A percentile compares a stretch with the other conserved stretches of the same genome.
phyloP scores from a whole-genome alignment of 92 coral and sea anemone genomes.

The Palythoa heliodiscus region DNA sequence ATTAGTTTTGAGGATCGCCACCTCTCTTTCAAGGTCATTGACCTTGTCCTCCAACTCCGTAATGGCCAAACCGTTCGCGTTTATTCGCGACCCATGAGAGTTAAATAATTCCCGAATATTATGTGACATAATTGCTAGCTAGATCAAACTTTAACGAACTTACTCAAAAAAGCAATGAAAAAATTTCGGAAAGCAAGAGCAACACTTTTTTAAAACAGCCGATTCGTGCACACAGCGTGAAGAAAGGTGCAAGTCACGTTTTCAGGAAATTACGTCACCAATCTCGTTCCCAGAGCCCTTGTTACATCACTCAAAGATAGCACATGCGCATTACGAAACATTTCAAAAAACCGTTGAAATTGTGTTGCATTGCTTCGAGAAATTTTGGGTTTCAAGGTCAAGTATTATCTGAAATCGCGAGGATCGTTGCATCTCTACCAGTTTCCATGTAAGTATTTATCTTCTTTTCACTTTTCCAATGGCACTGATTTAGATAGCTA shows the following conservation, averaged over 20 bases:
- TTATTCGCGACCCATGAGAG: neutral
- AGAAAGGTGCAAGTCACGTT: neutral
- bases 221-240: neutral
- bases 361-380: conserved; percentile 1
- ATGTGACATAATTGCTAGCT: conserved; percentile 4
- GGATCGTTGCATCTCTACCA: conserved; percentile 1
- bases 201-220: conserved; percentile 3
- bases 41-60: neutral
- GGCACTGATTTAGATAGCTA: conserved; percentile 7
- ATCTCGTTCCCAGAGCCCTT: conserved; percentile 4
- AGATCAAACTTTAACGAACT: conserved; percentile 3
- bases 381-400: neutral
- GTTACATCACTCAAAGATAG: neutral
- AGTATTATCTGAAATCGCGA: conserved; percentile 3
- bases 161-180: neutral
- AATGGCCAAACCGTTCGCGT: neutral
- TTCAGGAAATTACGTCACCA: conserved; percentile 5
- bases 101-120: neutral
- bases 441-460: conserved; percentile 5
- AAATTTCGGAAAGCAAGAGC: neutral
- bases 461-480: neutral
- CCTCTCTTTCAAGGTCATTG: conserved; percentile 14
- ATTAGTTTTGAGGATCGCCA: neutral
- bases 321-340: conserved; percentile 7
- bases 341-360: neutral